Base-by-base conservation (phyloP, 92 coral and sea anemone genomes). In the Epizoanthus ramosus region DNA sequence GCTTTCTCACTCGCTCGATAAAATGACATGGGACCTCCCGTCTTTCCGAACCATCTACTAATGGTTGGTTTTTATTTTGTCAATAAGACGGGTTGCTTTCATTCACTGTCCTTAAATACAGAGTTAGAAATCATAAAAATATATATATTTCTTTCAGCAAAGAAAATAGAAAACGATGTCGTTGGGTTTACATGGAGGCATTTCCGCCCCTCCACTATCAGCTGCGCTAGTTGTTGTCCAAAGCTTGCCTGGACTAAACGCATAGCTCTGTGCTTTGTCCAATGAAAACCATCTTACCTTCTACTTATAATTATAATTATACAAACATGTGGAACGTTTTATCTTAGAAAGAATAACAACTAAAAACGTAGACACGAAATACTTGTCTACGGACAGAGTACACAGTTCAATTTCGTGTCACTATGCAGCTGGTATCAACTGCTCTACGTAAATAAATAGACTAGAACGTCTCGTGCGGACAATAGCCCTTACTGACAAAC, bases 71-170 rank as follows among this genome's bases (percentile, higher is more conserved):
- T 75, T 75, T 53, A 54, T 54, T 75, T 37, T 53, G 17, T 75
- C 64, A 56, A 57, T 75, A 75, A 75, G 3, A 75, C 23, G 80
- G 28, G 18, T 31, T 53, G 45, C 19, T 56, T 31, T 75, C 61
- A 50, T 64, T 57, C 60, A 75, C 80, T 37, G 60, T 57, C 41
- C 43, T 75, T 74, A 75, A 75, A 75, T 75, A 75, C 80, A 24
- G 18, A 75, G 33, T 74, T 25, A 31, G 53, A 75, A 74, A 74
- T 24, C 15, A 37, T 12, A 57, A 57, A 57, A 71, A 37, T 43
- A 71, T 71, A 71, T 37, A 50, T 50, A 50, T 50, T 50, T 71
- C 18, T 57, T 56, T 16, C 22, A 59, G 59, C 54, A 57, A 23
- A 75, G 39, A 57, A 74, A 57, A 53, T 75, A 57, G 65, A 58